These are phyloP conservation scores for Melitaea athalia DNA, from an alignment of 2,888 invertebrate genomes.

Conservation along the genomic window DNA sequence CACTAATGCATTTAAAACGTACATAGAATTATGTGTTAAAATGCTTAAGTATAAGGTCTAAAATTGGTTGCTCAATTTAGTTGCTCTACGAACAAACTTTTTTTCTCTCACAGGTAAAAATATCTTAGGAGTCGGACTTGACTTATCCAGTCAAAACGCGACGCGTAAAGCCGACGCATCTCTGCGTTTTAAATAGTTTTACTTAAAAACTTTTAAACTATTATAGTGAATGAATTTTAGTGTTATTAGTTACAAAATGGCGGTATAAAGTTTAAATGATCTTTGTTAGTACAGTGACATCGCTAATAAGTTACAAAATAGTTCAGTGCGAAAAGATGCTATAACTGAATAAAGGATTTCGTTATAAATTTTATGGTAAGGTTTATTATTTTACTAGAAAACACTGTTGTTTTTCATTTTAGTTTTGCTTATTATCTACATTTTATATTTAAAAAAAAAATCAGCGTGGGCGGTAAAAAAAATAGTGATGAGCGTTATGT, in stretches of 20 bases:
- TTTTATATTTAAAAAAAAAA: slow-evolving; percentile 35
- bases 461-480: slow-evolving; percentile 53
- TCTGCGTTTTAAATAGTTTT: slow-evolving; percentile 21
- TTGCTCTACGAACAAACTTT: slow-evolving; percentile 58
- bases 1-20: slow-evolving; percentile 58
- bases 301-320: slow-evolving; percentile 48
- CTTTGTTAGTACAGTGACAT: slow-evolving; percentile 1
- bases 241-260: slow-evolving; percentile 4
- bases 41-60: not conserved
- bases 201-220: slow-evolving; percentile 28
- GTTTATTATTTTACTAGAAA: slow-evolving; percentile 38
- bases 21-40: slow-evolving; percentile 43
- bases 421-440: not conserved
- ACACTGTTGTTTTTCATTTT: not conserved
- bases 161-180: slow-evolving; percentile 54
- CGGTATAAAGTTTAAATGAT: slow-evolving; percentile 13
- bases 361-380: slow-evolving; percentile 61
- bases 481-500: slow-evolving; percentile 45
- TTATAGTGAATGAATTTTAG: slow-evolving; percentile 22
- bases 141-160: slow-evolving; percentile 69
- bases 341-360: slow-evolving; percentile 58
- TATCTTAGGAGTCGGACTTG: slow-evolving; percentile 41
- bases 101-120: slow-evolving; percentile 76
- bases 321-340: slow-evolving; percentile 60
- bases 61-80: slow-evolving; percentile 42